Evolutionary conservation across 2,888 invertebrate genomes (phyloP), one percentile per base, ranked within the genome.

Genomic region (Rosalia funebris): DNA sequence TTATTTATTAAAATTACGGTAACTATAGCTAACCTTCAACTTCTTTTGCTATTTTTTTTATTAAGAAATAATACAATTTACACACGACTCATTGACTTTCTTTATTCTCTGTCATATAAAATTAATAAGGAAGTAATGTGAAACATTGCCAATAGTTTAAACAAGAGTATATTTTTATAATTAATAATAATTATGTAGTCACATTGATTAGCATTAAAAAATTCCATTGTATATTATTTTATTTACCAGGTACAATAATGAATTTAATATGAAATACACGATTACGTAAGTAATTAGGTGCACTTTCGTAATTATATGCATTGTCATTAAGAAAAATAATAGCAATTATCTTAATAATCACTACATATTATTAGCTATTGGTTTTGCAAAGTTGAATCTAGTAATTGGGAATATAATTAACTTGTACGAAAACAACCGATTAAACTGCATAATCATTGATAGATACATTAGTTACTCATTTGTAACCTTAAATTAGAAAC

Each of bases 191-290:
- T 47, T 48, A 19, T 19, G 19, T 16, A 47, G 32, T 15, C 10
- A 34, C 14, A 37, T 19, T 37, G 36, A 16, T 32, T 46, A 31
- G 17, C 11, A 16, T 32, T 19, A 48, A 47, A 48, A 17, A 34
- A 36, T 48, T 48, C 48, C 48, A 48, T 48, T 48, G 48, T 48
- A 36, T 37, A 19, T 20, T 48, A 37, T 48, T 47, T 48, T 48
- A 48, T 48, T 37, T 48, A 37, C 31, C 19, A 19, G 19, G 9
- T 17, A 34, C 36, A 48, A 48, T 48, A 48, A 15, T 44, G 44
- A 11, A 48, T 34, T 36, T 17, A 48, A 37, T 48, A 36, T 19
- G 34, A 48, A 48, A 36, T 37, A 4, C 17, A 41, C 17, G 16
- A 37, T 48, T 48, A 48, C 36, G 19, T 9, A 1, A 20, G n/a